phyloP scores from a whole-genome alignment of 1,140 invertebrate genomes.

The Copidosoma floridanum region DNA sequence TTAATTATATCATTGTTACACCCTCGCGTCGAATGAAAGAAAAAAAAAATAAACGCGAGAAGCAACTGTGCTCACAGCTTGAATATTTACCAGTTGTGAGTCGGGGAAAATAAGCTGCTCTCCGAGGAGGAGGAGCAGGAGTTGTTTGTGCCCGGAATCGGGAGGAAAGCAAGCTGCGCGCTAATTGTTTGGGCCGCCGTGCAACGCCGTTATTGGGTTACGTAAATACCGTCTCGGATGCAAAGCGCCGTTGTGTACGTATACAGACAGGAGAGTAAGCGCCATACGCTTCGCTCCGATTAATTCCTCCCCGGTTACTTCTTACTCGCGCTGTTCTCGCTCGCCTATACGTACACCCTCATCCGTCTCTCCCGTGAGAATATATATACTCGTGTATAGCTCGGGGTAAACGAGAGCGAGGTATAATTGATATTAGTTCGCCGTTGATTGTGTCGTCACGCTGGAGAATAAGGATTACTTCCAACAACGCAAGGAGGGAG shows the following conservation, averaged over 20 bases:
- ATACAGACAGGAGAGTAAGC: neutral
- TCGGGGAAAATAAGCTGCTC: constrained; percentile 4
- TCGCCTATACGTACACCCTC: neutral
- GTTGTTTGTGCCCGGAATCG: neutral
- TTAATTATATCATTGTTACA: no score
- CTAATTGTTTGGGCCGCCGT: constrained; percentile 23
- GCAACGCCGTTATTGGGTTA: constrained; percentile 14
- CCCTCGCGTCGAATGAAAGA: neutral
- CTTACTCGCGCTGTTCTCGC: neutral
- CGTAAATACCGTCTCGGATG: constrained; percentile 17
- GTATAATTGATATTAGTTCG: constrained; percentile 4
- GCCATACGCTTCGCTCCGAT: neutral
- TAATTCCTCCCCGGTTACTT: no score
- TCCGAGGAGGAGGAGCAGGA: no score
- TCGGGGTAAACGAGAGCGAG: no score
- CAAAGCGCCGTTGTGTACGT: no score
- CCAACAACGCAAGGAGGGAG: neutral
- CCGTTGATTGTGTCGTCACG: neutral
- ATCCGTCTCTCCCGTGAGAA: neutral
- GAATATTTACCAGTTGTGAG: constrained; percentile 22
- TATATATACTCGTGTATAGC: no score
- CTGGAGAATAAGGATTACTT: neutral
- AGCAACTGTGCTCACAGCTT: no score
- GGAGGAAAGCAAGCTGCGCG: no score
- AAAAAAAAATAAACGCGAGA: neutral